Conservation (phyloP, 2,113 vertebrate genomes). For the Neofelis nebulosa region DNA sequence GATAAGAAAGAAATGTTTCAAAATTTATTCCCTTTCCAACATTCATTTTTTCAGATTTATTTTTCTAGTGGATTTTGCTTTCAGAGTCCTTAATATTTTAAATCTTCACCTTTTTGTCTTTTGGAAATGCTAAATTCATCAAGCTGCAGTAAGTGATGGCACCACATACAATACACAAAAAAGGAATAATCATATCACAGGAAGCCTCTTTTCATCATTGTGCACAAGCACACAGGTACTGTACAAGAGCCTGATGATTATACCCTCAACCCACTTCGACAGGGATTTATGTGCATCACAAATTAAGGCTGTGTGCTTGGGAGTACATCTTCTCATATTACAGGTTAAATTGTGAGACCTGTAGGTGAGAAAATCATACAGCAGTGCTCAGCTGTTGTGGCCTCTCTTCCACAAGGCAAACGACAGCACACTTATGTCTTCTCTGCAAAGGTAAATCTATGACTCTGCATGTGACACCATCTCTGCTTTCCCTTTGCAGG, state of each 20-base stretch:
- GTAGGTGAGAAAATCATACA: conserved; percentile 56
- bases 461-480: not conserved
- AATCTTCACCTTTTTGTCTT: conserved; percentile 68
- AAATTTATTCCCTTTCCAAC: not conserved
- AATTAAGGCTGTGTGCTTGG: conserved; percentile 61
- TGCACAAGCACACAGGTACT: not conserved
- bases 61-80: conserved; percentile 51
- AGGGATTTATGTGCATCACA: conserved; percentile 56
- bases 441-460: not conserved
- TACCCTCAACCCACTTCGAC: conserved; percentile 56
- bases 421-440: not conserved
- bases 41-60: conserved; percentile 12
- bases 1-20: conserved; percentile 19
- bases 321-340: conserved; percentile 66
- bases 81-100: conserved; percentile 69
- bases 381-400: conserved; percentile 70
- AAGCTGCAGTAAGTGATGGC: conserved; percentile 55
- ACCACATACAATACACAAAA: not conserved
- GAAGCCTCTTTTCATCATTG: conserved; percentile 30
- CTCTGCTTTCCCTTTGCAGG: not conserved
- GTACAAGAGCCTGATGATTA: not conserved
- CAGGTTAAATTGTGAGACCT: conserved; percentile 59
- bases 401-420: conserved; percentile 65
- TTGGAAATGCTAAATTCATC: conserved; percentile 71
- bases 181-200: conserved; percentile 52